A percentile compares a stretch with the other conserved stretches of the same genome.
phyloP scores from a whole-genome alignment of 2,888 invertebrate species.

The Caenorhabditis becei region DNA sequence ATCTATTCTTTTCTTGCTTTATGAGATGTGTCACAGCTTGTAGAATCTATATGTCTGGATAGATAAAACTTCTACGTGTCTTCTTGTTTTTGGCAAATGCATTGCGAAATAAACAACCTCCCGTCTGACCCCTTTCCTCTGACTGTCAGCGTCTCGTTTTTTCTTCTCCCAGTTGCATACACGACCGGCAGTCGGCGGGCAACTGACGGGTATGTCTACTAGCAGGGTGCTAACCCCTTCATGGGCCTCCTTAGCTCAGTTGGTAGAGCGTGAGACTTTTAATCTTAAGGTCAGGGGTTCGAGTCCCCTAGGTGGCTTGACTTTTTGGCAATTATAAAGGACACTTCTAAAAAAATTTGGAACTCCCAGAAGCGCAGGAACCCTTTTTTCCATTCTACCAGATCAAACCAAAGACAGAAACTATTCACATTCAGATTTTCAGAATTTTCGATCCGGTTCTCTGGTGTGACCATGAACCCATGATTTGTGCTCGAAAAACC shows the following conservation, averaged over 20 bases:
- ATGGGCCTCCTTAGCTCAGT: constrained; percentile 75
- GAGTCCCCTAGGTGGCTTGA: constrained; percentile 71
- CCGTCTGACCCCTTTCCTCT: neutral
- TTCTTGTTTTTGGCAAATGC: neutral
- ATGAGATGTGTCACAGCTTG: constrained; percentile 50
- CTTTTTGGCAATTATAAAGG: constrained; percentile 43
- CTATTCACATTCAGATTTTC: too few relatives aligned
- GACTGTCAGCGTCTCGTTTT: neutral
- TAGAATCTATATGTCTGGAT: constrained; percentile 37
- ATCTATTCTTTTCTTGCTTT: constrained; percentile 34
- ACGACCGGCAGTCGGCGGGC: neutral
- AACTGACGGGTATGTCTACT: neutral
- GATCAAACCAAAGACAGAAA: too few relatives aligned
- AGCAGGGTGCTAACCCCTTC: too few relatives aligned
- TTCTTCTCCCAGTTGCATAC: neutral
- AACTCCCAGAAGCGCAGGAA: too few relatives aligned
- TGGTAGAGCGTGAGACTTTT: constrained; percentile 77
- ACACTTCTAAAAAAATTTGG: too few relatives aligned
- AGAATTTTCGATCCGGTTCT: too few relatives aligned
- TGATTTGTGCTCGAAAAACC: too few relatives aligned
- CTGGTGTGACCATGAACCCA: too few relatives aligned
- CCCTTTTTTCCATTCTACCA: too few relatives aligned
- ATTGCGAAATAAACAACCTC: neutral
- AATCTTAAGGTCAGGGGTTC: constrained; percentile 74
- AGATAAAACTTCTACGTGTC: constrained; percentile 40